Evolutionary conservation across 1,140 invertebrate species (phyloP).

Genomic region (Zaprionus davidi): DNA sequence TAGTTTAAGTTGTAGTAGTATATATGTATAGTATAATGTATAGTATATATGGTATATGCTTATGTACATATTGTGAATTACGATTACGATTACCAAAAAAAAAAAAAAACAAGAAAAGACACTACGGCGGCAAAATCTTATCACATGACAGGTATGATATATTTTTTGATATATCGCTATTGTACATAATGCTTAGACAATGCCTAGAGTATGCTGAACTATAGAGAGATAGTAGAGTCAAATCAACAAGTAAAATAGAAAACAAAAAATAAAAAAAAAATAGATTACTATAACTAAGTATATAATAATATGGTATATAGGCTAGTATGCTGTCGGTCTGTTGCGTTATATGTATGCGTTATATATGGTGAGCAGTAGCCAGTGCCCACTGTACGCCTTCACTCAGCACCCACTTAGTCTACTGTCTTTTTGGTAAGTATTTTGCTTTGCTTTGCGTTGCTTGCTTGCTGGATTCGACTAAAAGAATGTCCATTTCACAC

Average conservation of each 20-base stretch:
- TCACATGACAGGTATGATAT: slow-evolving; percentile 46
- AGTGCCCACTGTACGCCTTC: slow-evolving; percentile 39
- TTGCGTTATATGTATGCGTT: slow-evolving; percentile 15
- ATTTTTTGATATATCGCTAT: slow-evolving; percentile 33
- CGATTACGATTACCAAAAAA: slow-evolving; percentile 21
- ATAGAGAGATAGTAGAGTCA: slow-evolving; percentile 10
- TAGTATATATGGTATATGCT: slow-evolving; percentile 9
- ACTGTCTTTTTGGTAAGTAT: slow-evolving; percentile 79
- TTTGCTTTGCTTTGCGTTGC: slow-evolving; percentile 30
- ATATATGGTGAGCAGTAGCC: slow-evolving; percentile 5
- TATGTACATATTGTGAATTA: slow-evolving; percentile 22
- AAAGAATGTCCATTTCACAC: slow-evolving; percentile 4
- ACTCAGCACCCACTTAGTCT: slow-evolving; percentile 55
- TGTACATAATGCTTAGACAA: slow-evolving; percentile 39
- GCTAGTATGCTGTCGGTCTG: slow-evolving; percentile 8
- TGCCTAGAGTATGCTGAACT: slow-evolving; percentile 41
- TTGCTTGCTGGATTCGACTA: slow-evolving; percentile 46
- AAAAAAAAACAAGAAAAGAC: slow-evolving; percentile 31
- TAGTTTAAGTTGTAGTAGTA: slow-evolving; percentile 8
- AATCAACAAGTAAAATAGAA: slow-evolving; percentile 7
- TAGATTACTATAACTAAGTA: background rate
- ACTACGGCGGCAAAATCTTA: slow-evolving; percentile 45
- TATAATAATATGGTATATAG: slow-evolving; percentile 21
- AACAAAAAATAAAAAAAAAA: slow-evolving; percentile 16
- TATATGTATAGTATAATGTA: slow-evolving; percentile 25